Evolutionary conservation across 2,113 vertebrate species (phyloP), one percentile per base, ranked within the genome.

Genomic region (Chascanopsetta lugubris): DNA sequence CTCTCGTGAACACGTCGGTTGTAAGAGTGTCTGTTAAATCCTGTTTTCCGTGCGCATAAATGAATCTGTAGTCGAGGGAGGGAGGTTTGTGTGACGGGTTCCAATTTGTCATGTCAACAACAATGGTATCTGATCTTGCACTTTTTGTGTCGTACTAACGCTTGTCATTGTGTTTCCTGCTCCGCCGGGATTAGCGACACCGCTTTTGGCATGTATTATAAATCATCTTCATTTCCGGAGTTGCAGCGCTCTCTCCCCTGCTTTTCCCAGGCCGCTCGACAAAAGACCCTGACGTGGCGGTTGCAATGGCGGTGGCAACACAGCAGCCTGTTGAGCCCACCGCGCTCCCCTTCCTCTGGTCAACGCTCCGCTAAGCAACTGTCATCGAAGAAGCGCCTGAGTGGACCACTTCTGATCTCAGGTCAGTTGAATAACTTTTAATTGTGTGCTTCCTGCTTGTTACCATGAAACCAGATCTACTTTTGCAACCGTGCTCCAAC

Each of bases 241-340:
- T 53, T 53, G 27, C 36, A n/a, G n/a, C 11, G 11, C 21, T 20
- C 73, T 59, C 53, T 69, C 47, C 48, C 11, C 10, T 74, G 79
- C n/a, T n/a, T n/a, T 61, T 82, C 73, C 36, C 59, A 22, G 64
- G 36, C 78, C 55, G 6, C 61, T 63, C 59, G 76, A 80, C 72
- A 80, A 77, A 80, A 67, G 55, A 38, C 74, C 72, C 64, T 46
- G 59, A 74, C 67, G 77, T 80, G 59, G 72, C 67, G 77, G 78
- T 72, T 75, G 75, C 45, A n/a, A 54, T 51, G 73, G 76, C 50
- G 13, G 68, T 45, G 10, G 68, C 45, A 8, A 69, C 75, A 40
- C 63, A 79, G 82, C 63, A 79, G 82, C 80, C 68, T 56, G 78
- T 54, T 55, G 68, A 20, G 62, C 49, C 49, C n/a, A n/a, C n/a